Evolutionary conservation across 2,113 vertebrate genomes (phyloP), one percentile per base, ranked within the genome.

Genomic region (Phylloscopus trochilus): DNA sequence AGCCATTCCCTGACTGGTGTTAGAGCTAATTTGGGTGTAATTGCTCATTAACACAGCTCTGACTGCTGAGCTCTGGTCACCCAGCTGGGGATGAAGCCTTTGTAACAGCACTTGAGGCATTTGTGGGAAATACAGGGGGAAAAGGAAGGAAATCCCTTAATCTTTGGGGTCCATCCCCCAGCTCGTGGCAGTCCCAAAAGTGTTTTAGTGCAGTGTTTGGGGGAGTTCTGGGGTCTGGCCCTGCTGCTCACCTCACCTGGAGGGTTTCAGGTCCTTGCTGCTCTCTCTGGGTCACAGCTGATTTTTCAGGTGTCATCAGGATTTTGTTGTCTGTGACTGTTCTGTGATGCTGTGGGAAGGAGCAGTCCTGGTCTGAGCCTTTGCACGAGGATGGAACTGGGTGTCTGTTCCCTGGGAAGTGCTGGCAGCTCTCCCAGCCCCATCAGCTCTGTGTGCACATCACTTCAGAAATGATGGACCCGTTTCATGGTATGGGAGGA

Each of bases 21-120:
- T 90, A 20, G 87, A 94, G 68, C 72, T 91, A 89, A 93, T 96
- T 92, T 43, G 53, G 68, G 68, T 82, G 56, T 94, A 91, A 93
- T 90, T 92, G 73, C 84, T 92, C 87, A 60, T 93, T 93, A 91
- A 26, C 72, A 28, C 43, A 68, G 75, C 77, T 78, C 59, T 35
- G 91, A 31, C 35, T 75, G 75, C 70, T 5, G 35, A 52, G 63
- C 74, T 90, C 62, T 55, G 59, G 75, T 86, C 52, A 33, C 66
- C 8, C 0, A 3, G n/a, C 84, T 60, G 64, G 56, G 64, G 8
- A 16, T 53, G 64, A 24, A 69, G 19, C 55, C 33, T 62, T 39
- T 78, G 33, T 10, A 46, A 62, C 28, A 37, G 27, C 59, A 56
- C 89, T 88, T 9, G 1, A 56, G 44, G 89, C 41, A 9, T 58